These are phyloP conservation scores for Arctocebus calabarensis DNA, from an alignment of 2,797 vertebrate genomes.

Conservation along the genomic window DNA sequence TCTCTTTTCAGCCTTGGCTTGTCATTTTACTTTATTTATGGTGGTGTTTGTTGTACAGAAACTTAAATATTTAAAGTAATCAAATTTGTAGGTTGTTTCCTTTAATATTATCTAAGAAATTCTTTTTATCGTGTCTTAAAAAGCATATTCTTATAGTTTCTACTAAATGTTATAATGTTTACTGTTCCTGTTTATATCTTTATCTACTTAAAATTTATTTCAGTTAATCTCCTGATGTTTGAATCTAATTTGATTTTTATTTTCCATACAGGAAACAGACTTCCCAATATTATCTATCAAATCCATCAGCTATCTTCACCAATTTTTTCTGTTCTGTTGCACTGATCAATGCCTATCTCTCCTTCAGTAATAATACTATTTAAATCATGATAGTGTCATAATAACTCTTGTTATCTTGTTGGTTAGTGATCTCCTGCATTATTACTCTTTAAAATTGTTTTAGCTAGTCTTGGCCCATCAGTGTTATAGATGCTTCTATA, in stretches of 20 bases:
- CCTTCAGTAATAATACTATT: not conserved
- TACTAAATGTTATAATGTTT: not conserved
- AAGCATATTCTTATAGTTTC: not conserved
- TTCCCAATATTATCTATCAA: not conserved
- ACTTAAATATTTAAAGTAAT: not conserved
- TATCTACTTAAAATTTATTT: not conserved
- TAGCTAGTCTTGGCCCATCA: not conserved
- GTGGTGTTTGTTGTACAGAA: not conserved
- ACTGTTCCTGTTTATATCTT: not conserved
- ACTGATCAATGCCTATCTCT: not conserved
- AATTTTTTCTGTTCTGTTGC: not conserved
- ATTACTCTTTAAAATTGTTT: no score
- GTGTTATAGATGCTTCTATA: not conserved
- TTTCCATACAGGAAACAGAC: not conserved
- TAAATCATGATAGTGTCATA: not conserved
- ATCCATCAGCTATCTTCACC: not conserved
- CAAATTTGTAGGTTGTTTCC: not conserved
- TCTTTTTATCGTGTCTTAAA: not conserved
- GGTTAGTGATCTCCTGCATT: not conserved
- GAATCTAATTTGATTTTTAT: not conserved
- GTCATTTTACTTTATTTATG: not conserved
- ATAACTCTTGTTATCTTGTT: not conserved
- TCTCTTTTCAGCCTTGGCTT: not conserved
- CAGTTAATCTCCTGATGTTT: not conserved
- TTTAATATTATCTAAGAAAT: not conserved